Evolutionary conservation across 2,888 invertebrate species (phyloP), one percentile per base, ranked within the genome.

Genomic region (Aphodius sticticus): DNA sequence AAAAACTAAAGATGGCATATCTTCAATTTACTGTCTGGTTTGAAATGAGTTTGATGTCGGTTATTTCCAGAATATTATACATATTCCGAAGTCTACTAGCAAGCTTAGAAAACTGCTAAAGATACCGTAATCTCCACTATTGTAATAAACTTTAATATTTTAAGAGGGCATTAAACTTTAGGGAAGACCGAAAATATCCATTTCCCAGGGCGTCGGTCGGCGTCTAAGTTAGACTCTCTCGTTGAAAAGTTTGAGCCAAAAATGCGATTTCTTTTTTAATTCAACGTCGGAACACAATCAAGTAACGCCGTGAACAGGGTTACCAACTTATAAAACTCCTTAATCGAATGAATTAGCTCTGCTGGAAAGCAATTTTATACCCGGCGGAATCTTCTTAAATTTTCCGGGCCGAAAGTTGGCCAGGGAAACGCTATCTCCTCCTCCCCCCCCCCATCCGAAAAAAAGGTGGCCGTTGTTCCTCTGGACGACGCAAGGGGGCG

Each of bases 321-420:
- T 71, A 77, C 37, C 77, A 75, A 75, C 69, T 75, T 74, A 16
- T 69, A 53, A 77, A 77, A 77, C 78, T 75, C 78, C 16, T 75
- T 78, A 78, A 78, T 78, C 78, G 78, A 78, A 78, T 78, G 75
- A 78, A 78, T 78, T 78, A 78, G 78, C 75, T 78, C 53, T 12
- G 75, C 36, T 69, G 74, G 36, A 78, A 78, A 78, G 74, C 78
- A 78, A 78, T 78, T 78, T 78, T 78, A 78, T 78, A 78, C 78
- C 71, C 75, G 38, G 75, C 69, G 69, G 78, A 16, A 69, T 77
- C 16, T 69, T 74, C 75, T 5, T 38, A 53, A 53, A 53, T 53
- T 53, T 53, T 53, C 53, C 53, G 53, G 53, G 53, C 53, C 53
- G 12, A 53, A 53, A 53, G 53, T 53, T 53, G 53, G 53, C 53